Percentiles rank a stretch among this genome's conserved stretches.
Evolutionary conservation across 2,113 vertebrate genomes (phyloP).

Genomic region (Myotis brandtii): DNA sequence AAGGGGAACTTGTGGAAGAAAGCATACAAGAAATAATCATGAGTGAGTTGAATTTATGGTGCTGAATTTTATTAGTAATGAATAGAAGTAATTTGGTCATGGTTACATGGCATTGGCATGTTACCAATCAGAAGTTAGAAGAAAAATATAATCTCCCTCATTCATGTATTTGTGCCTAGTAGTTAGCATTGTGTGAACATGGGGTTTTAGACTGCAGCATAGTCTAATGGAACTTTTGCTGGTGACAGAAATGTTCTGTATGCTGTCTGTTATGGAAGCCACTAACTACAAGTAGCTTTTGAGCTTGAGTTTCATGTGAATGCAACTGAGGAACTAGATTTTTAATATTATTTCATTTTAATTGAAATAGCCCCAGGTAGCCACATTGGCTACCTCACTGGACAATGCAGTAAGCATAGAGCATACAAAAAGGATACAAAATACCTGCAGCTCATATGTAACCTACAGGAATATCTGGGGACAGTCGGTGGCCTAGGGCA

Average conservation of each 20-base stretch:
- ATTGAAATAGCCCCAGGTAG: not conserved
- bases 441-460: not conserved
- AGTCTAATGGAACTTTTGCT: too few relatives aligned
- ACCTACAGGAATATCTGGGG: not conserved
- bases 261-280: not conserved
- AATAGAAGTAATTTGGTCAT: not conserved
- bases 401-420: not conserved
- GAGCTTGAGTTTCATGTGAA: not conserved
- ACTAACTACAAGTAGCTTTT: fast-evolving
- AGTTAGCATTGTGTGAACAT: not conserved
- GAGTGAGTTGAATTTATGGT: not conserved
- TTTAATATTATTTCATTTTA: not conserved
- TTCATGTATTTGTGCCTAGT: not conserved
- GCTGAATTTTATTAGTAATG: not conserved
- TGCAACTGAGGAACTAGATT: not conserved
- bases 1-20: not conserved
- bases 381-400: not conserved
- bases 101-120: not conserved
- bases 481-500: not conserved
- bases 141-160: not conserved
- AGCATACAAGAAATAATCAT: not conserved
- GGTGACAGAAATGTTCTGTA: not conserved
- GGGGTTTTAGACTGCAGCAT: too few relatives aligned
- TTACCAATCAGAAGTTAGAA: not conserved
- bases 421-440: not conserved